Percentiles rank a stretch among this genome's conserved stretches.
Conservation (phyloP, 2,888 invertebrate species). For the Sisyra nigra region DNA sequence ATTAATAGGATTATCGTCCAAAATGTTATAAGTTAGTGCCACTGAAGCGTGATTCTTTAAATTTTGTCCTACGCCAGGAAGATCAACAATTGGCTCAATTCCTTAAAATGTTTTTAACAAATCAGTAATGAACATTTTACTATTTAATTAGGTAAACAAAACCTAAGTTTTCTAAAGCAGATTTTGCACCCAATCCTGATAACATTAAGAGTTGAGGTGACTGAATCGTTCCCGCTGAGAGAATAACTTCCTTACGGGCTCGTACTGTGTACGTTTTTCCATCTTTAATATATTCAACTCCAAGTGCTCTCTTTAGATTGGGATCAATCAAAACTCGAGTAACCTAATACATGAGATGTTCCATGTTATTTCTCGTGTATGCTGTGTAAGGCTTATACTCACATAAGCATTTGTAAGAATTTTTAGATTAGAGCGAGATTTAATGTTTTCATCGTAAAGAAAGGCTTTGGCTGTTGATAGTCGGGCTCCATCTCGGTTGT, state of each 20-base stretch:
- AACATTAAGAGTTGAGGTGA: conserved; percentile 7
- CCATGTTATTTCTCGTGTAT: too few species aligned
- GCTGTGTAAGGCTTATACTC: too few species aligned
- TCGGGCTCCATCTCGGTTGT: conserved; percentile 4
- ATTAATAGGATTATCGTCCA: conserved; percentile 5
- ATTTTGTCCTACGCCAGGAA: conserved; percentile 24
- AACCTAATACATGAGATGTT: too few species aligned
- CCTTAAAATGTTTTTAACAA: too few species aligned
- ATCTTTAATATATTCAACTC: conserved; percentile 6
- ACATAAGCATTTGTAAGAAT: too few species aligned
- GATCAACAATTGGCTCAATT: conserved; percentile 20
- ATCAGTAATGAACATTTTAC: too few species aligned
- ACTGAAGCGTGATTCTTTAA: conserved; percentile 13
- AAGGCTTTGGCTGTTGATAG: conserved; percentile 3
- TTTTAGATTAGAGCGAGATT: too few species aligned
- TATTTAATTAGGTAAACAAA: too few species aligned
- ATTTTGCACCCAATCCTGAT: conserved; percentile 5
- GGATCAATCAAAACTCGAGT: neutral
- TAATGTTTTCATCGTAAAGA: neutral
- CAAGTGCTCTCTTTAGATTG: neutral
- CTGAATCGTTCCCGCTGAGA: conserved; percentile 5
- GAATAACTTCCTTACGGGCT: conserved; percentile 7
- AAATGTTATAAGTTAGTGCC: conserved; percentile 9
- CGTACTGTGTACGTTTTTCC: neutral
- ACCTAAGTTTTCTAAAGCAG: conserved; percentile 4